Evolutionary conservation across 2,888 invertebrate genomes (phyloP).

Genomic region (Poecilobothrus nobilitatus): DNA sequence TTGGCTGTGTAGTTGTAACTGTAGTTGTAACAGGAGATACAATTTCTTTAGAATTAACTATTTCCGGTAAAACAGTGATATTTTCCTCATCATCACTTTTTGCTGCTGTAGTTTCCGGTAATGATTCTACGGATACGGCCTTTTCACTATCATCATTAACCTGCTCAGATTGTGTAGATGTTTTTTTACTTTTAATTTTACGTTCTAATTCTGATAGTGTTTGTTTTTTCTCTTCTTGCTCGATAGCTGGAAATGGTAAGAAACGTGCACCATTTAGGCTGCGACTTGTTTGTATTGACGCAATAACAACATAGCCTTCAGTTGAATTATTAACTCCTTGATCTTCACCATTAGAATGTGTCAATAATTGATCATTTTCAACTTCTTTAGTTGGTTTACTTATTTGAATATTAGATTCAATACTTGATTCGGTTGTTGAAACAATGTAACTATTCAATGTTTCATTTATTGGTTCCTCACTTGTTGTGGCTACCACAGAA

Average conservation of each 20-base stretch:
- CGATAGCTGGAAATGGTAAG: constrained; percentile 66
- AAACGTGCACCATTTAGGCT: constrained; percentile 79
- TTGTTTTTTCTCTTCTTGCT: constrained; percentile 65
- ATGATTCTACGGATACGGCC: constrained; percentile 25
- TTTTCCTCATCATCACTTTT: constrained; percentile 32
- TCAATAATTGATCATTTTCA: constrained; percentile 18
- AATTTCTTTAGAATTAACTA: constrained; percentile 14
- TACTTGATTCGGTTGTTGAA: constrained; percentile 12
- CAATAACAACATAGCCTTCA: constrained; percentile 73
- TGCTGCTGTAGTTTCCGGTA: constrained; percentile 27
- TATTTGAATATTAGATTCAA: constrained; percentile 11
- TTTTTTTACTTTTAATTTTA: constrained; percentile 36
- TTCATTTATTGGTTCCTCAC: not conserved
- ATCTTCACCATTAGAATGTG: not conserved
- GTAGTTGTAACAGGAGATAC: constrained; percentile 13
- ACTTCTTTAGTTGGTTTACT: constrained; percentile 11
- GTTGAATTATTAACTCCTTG: constrained; percentile 49
- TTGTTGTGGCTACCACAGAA: no score
- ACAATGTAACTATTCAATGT: not conserved
- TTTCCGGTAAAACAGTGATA: constrained; percentile 29
- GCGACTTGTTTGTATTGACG: constrained; percentile 79
- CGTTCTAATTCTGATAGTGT: constrained; percentile 51
- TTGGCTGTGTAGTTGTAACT: constrained; percentile 25
- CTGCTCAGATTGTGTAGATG: constrained; percentile 15
- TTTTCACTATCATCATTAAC: constrained; percentile 20